Evolutionary conservation across 2,888 invertebrate genomes (phyloP), one percentile per base, ranked within the genome.

Genomic region (Yponomeuta malinellus): DNA sequence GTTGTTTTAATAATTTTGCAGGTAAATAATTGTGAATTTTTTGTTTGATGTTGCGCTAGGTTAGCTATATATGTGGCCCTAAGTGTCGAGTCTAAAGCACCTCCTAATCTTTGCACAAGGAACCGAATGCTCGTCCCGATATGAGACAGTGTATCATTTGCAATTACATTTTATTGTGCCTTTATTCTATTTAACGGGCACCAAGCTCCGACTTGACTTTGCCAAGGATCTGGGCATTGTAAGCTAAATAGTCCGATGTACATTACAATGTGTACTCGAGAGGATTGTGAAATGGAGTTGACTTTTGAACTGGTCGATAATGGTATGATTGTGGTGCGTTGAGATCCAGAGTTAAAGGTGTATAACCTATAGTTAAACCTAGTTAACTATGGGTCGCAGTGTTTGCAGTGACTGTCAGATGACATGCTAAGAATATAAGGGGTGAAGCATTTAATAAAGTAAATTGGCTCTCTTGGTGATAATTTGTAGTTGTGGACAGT

Each of bases 101-200:
- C 2, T 65, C 23, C 2, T 65, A 65, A 64, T 70, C 70, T 68
- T 68, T 29, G 10, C 29, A 33, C 52, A 48, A 83, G 83, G 83
- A 85, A 78, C 81, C 80, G 83, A 59, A 84, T 82, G 80, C 78
- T 77, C 80, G 81, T 72, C 71, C 70, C 70, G 84, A 83, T 73
- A 85, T 85, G 86, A 88, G 85, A 87, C 88, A 87, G 83, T 88
- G 90, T 85, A 91, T 89, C 90, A 90, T 91, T 91, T 89, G 90
- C 92, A 92, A 92, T 92, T 91, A 91, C 91, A 90, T 83, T 88
- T 88, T 90, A 90, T 90, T 91, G 91, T 91, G 80, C 86, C 84
- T 88, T 89, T 89, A 87, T 90, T 82, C 85, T 85, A 86, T 87
- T 86, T 86, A 88, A 87, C 83, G 84, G 84, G 29, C 83, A 33